Evolutionary conservation across 2,113 vertebrate genomes (phyloP), one percentile per base, ranked within the genome.

Genomic region (Typhlomys cinereus): DNA sequence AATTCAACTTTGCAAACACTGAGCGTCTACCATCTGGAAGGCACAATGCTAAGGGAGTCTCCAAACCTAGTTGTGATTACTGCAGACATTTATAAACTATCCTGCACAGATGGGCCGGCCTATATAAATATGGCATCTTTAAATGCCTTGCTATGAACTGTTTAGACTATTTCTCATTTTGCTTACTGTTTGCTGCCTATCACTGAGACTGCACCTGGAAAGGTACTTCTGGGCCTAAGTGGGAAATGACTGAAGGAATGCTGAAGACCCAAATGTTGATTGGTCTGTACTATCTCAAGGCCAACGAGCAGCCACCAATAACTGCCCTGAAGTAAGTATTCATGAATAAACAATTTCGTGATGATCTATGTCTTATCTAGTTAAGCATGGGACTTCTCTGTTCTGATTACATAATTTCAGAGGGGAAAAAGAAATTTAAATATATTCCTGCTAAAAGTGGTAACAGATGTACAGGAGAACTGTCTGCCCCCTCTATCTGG

Each of bases 351-450:
- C 64, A 62, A 20, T 39, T 88, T 93, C 70, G 52, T 85, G 67
- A 80, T n/a, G 25, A 87, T 48, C 18, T 91, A 34, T 61, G 64
- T 39, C 73, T 82, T 86, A 41, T 54, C 89, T 85, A 76, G 61
- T 61, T 67, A 59, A 90, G 1, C 80, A 29, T 31, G 57, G 54
- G 73, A 59, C 44, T 73, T 89, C 75, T 18, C 48, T 69, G 8
- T 84, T 92, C 71, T 46, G 61, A 91, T 89, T 64, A 92, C 4
- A 41, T 89, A 93, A 87, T 85, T 79, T 88, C 48, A 86, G 75
- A 94, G 31, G 46, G 5, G 54, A 84, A 20, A 18, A 39, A 85
- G 69, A 81, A 92, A 80, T 88, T n/a, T 1, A 90, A 62, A 93
- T 83, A 85, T 82, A 62, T 50, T 82, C 2, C 9, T 83, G 91